phyloP scores from a whole-genome alignment of 2,888 invertebrate genomes.

The Pegoplata infirma region DNA sequence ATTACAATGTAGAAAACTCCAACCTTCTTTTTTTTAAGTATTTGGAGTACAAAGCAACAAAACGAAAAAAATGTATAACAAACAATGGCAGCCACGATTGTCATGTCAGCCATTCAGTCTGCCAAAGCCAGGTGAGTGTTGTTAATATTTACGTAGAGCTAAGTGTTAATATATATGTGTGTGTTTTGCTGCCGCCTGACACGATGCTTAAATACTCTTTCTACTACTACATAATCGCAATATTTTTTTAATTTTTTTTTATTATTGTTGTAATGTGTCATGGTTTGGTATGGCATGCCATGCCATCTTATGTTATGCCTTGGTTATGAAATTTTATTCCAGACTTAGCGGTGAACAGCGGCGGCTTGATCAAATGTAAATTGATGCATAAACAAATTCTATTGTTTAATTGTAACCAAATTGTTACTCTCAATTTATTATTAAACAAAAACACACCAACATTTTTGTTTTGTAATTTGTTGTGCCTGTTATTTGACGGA shows the following conservation, averaged over 20 bases:
- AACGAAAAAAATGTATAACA: slow-evolving; percentile 19
- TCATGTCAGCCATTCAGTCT: slow-evolving; percentile 56
- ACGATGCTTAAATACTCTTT: slow-evolving; percentile 34
- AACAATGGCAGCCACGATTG: slow-evolving; percentile 55
- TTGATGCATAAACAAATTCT: slow-evolving; percentile 74
- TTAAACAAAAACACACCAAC: slow-evolving; percentile 29
- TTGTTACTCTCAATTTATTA: slow-evolving; percentile 44
- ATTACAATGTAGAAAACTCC: slow-evolving; percentile 33
- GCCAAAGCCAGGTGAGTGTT: slow-evolving; percentile 56
- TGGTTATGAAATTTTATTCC: not conserved
- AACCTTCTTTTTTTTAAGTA: slow-evolving; percentile 14
- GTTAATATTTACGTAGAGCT: no score
- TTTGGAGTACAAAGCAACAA: slow-evolving; percentile 1
- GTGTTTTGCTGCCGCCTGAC: slow-evolving; percentile 42
- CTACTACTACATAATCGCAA: slow-evolving; percentile 55
- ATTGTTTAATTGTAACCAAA: slow-evolving; percentile 69
- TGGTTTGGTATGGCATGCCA: slow-evolving; percentile 42
- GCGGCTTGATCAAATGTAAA: slow-evolving; percentile 65
- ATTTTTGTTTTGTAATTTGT: slow-evolving; percentile 30
- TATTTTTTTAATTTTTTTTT: slow-evolving; percentile 51
- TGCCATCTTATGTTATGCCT: slow-evolving; percentile 20
- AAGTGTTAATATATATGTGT: slow-evolving; percentile 45
- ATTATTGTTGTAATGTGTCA: slow-evolving; percentile 33
- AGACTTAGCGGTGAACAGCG: slow-evolving; percentile 67
- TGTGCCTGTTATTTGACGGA: slow-evolving; percentile 26